Evolutionary conservation across 2,888 invertebrate genomes (phyloP).

Genomic region (Gandaritis pyraliata): DNA sequence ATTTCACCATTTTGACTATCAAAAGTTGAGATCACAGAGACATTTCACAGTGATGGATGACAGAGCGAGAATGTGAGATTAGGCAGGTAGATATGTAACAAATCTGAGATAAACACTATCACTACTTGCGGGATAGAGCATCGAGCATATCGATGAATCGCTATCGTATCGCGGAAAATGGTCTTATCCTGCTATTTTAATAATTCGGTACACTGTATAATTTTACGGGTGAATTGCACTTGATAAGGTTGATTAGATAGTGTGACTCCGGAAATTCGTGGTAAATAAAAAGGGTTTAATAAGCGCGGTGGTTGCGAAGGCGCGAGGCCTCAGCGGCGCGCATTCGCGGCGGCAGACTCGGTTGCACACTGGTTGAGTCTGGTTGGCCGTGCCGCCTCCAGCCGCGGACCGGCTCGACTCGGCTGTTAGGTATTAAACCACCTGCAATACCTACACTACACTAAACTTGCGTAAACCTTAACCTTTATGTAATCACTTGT

Average conservation of each 20-base stretch:
- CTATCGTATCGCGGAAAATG: constrained; percentile 50
- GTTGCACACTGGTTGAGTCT: constrained; percentile 42
- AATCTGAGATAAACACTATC: constrained; percentile 44
- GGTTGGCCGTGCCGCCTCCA: too few relatives aligned
- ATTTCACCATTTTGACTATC: constrained; percentile 71
- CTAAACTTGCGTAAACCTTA: constrained; percentile 68
- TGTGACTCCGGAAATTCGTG: constrained; percentile 3
- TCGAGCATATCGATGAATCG: constrained; percentile 55
- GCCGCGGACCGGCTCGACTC: constrained; percentile 6
- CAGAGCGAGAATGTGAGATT: constrained; percentile 31
- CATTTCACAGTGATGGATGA: constrained; percentile 17
- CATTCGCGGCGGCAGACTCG: constrained; percentile 40
- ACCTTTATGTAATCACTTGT: constrained; percentile 71
- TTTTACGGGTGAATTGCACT: constrained; percentile 23
- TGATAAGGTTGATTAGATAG: constrained; percentile 17
- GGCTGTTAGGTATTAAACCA: constrained; percentile 17
- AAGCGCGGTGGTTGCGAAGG: constrained; percentile 13
- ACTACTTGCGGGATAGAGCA: constrained; percentile 46
- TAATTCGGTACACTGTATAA: constrained; percentile 34
- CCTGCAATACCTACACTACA: constrained; percentile 41
- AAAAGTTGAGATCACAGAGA: constrained; percentile 36
- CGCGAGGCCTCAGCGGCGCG: constrained; percentile 37
- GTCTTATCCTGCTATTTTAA: constrained; percentile 32
- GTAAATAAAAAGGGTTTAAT: constrained; percentile 12
- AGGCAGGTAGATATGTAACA: constrained; percentile 22